A percentile compares a stretch with the other conserved stretches of the same genome.
Conservation (phyloP, 2,888 invertebrate species). For the Capitulum mitella region DNA sequence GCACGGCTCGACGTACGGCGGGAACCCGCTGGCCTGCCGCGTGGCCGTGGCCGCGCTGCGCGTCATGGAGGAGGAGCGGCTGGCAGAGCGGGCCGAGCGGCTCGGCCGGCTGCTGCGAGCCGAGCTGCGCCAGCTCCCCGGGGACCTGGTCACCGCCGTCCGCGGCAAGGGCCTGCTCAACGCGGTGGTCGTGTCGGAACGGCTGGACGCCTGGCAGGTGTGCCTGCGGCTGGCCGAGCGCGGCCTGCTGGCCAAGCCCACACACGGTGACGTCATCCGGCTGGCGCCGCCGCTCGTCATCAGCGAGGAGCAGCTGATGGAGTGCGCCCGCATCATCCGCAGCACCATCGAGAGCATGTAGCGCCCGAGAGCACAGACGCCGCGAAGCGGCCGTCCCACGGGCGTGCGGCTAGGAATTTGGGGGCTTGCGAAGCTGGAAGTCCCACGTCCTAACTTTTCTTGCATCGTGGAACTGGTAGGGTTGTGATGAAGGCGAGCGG, state of each 20-base stretch:
- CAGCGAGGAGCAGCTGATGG: slow-evolving; percentile 66
- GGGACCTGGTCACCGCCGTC: slow-evolving; percentile 45
- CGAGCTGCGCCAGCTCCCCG: slow-evolving; percentile 53
- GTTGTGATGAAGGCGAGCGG: too few relatives aligned
- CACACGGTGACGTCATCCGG: slow-evolving; percentile 89
- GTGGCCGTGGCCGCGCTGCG: slow-evolving; percentile 76
- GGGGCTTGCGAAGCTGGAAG: too few relatives aligned
- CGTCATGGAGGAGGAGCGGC: slow-evolving; percentile 76
- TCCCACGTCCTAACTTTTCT: too few relatives aligned
- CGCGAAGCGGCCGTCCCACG: too few relatives aligned
- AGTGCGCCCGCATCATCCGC: slow-evolving; percentile 60
- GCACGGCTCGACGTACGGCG: slow-evolving; percentile 94
- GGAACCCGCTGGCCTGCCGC: slow-evolving; percentile 79
- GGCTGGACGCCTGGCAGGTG: slow-evolving; percentile 75
- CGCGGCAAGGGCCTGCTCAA: slow-evolving; percentile 85
- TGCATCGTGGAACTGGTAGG: too few relatives aligned
- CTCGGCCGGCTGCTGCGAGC: slow-evolving; percentile 64
- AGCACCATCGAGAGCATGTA: too few relatives aligned
- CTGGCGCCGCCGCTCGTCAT: slow-evolving; percentile 91
- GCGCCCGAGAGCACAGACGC: too few relatives aligned
- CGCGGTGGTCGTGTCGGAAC: slow-evolving; percentile 72
- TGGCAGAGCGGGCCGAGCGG: slow-evolving; percentile 71
- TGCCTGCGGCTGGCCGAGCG: slow-evolving; percentile 75
- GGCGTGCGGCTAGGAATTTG: too few relatives aligned
- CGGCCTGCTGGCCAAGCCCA: slow-evolving; percentile 91